Evolutionary conservation across 1,140 invertebrate species (phyloP).

Genomic region (Kradibia gibbosae): DNA sequence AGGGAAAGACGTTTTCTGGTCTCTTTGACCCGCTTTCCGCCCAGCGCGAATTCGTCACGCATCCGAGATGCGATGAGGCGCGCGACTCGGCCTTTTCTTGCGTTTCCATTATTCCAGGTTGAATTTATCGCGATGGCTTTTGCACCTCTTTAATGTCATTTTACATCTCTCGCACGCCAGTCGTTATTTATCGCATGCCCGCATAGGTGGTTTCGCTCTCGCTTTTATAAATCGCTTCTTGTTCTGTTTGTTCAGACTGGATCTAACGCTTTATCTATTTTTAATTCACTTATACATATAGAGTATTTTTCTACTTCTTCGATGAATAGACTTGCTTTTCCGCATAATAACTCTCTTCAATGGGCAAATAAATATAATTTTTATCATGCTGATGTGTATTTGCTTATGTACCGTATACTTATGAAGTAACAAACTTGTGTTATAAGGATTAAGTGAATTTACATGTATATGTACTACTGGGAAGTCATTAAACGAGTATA

Average conservation of each 20-base stretch:
- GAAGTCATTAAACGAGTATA: slow-evolving; percentile 2
- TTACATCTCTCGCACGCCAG: not conserved
- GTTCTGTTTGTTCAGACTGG: not conserved
- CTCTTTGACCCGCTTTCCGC: not conserved
- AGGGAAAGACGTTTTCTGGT: not conserved
- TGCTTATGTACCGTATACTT: not conserved
- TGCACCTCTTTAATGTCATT: slow-evolving; percentile 22
- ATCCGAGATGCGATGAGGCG: not conserved
- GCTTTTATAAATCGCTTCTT: slow-evolving; percentile 5
- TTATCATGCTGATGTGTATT: not conserved
- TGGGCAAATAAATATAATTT: slow-evolving; percentile 21
- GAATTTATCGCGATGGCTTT: slow-evolving; percentile 17
- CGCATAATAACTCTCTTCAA: slow-evolving; percentile 4
- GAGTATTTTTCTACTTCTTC: not conserved
- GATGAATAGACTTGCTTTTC: not conserved
- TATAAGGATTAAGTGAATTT: slow-evolving; percentile 14
- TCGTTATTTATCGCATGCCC: slow-evolving; percentile 11
- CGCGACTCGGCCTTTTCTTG: not conserved
- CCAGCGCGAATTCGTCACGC: slow-evolving; percentile 26
- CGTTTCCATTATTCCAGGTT: not conserved
- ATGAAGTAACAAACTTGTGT: not conserved
- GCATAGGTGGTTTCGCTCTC: not conserved
- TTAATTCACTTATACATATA: slow-evolving; percentile 22
- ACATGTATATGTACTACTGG: not conserved
- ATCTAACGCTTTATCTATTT: not conserved